These are phyloP conservation scores for Sipha maydis DNA, from an alignment of 2,888 invertebrate genomes.

Conservation along the genomic window DNA sequence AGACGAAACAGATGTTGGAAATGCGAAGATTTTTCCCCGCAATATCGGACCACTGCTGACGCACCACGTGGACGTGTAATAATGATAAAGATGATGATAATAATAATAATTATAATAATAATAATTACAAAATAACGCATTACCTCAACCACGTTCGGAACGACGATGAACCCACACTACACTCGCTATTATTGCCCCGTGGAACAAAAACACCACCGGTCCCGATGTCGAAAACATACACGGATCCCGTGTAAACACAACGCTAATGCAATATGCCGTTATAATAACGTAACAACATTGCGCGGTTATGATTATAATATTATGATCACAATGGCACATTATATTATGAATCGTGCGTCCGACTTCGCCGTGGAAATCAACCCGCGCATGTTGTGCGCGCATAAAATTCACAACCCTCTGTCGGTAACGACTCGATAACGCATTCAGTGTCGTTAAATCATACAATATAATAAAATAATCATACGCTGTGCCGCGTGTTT, in stretches of 20 bases:
- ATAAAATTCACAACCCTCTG: too few species aligned
- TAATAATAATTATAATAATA: background rate
- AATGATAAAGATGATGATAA: background rate
- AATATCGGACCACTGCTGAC: background rate
- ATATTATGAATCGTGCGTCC: too few species aligned
- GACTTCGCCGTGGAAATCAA: too few species aligned
- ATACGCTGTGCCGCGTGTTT: background rate
- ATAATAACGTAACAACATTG: background rate
- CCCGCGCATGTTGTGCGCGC: too few species aligned
- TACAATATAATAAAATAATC: background rate
- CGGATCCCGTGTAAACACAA: background rate
- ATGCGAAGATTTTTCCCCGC: slow-evolving; percentile 7
- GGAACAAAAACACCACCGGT: too few species aligned
- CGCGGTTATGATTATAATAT: too few species aligned
- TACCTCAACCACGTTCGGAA: slow-evolving; percentile 8
- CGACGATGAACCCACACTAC: background rate
- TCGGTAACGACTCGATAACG: background rate
- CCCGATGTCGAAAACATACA: background rate
- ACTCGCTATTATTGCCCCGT: too few species aligned
- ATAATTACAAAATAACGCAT: background rate
- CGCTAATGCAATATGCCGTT: background rate
- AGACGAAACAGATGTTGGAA: slow-evolving; percentile 23
- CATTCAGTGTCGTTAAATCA: background rate
- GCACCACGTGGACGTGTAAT: background rate
- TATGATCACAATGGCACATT: too few species aligned